Evolutionary conservation across 2,888 invertebrate species (phyloP).

Genomic region (Thymelicus sylvestris): DNA sequence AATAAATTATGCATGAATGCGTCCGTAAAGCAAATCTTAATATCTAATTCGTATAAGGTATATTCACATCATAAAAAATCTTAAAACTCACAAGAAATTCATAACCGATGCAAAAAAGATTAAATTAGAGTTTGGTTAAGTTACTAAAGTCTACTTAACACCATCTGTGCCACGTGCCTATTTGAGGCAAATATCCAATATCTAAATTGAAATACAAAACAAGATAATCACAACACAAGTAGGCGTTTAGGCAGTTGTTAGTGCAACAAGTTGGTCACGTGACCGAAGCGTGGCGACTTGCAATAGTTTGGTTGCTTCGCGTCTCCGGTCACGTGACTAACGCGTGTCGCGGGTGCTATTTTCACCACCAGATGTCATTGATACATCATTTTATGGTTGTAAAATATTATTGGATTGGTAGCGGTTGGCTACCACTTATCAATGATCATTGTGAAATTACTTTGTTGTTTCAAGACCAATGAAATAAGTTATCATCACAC

Average conservation of each 20-base stretch:
- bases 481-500: not conserved
- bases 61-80: too few relatives aligned
- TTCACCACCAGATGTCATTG: constrained; percentile 9
- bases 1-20: too few relatives aligned
- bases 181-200: not conserved
- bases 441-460: not conserved
- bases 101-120: too few relatives aligned
- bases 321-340: constrained; percentile 23
- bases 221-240: not conserved
- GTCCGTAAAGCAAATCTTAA: too few relatives aligned
- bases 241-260: constrained; percentile 1
- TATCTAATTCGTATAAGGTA: too few relatives aligned
- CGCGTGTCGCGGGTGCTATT: constrained; percentile 13
- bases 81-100: too few relatives aligned
- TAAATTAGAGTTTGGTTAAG: too few relatives aligned
- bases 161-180: not conserved
- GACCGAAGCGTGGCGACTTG: constrained; percentile 24
- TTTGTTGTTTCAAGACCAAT: not conserved
- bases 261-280: constrained; percentile 15
- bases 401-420: not conserved
- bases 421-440: not conserved
- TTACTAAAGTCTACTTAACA: not conserved
- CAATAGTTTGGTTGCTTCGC: too few relatives aligned
- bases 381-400: not conserved
- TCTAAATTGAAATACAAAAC: not conserved